phyloP scores from a whole-genome alignment of 2,888 invertebrate species.

The Exocentrus adspersus region DNA sequence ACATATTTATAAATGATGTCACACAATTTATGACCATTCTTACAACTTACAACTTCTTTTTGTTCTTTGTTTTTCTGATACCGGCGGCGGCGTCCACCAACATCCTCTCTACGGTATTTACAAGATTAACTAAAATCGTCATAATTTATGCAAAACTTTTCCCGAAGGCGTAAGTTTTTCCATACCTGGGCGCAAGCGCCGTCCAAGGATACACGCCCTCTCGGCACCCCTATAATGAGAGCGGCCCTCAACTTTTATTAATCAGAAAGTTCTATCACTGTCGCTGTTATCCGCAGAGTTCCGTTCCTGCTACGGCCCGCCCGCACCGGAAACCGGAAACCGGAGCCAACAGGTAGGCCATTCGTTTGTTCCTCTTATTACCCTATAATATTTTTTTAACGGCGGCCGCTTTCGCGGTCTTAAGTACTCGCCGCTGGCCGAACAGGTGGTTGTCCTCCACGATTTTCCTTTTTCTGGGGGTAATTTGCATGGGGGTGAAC shows the following conservation, averaged over 20 bases:
- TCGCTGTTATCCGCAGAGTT: conserved; percentile 37
- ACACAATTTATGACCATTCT: too few relatives aligned
- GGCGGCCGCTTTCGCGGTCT: conserved; percentile 7
- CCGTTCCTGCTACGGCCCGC: conserved; percentile 25
- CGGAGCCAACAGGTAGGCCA: conserved; percentile 35
- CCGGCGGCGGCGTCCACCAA: too few relatives aligned
- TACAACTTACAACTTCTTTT: too few relatives aligned
- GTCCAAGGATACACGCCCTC: conserved; percentile 42
- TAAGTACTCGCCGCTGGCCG: neutral
- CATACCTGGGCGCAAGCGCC: conserved; percentile 30
- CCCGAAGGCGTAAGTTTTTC: conserved; percentile 31
- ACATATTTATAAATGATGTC: too few relatives aligned
- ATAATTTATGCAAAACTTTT: conserved; percentile 27
- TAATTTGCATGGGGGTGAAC: neutral
- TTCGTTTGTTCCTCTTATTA: conserved; percentile 30
- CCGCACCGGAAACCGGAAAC: conserved; percentile 20
- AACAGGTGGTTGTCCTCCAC: conserved; percentile 15
- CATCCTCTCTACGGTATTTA: too few relatives aligned
- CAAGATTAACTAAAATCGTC: conserved; percentile 12
- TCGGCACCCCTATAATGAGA: conserved; percentile 37
- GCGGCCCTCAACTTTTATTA: conserved; percentile 54
- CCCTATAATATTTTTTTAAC: conserved; percentile 30
- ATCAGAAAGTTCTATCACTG: conserved; percentile 51
- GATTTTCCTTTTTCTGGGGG: neutral
- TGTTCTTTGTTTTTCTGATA: too few relatives aligned